Evolutionary conservation across 2,888 invertebrate species (phyloP).

Genomic region (Eristalinus aeneus): DNA sequence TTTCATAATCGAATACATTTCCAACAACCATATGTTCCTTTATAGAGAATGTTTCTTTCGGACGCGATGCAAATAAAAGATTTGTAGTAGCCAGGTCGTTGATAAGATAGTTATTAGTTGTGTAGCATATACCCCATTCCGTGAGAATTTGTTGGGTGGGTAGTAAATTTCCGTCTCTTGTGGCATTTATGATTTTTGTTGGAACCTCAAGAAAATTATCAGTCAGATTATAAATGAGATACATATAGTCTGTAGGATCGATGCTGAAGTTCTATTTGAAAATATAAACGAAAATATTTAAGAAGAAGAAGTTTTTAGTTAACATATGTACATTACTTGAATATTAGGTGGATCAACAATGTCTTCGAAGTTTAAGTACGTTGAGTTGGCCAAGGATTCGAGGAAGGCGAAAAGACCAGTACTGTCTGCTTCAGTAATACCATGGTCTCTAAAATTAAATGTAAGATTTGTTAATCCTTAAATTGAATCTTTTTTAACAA

Average conservation of each 20-base stretch:
- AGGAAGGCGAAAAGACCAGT: constrained; percentile 74
- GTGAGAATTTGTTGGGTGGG: constrained; percentile 77
- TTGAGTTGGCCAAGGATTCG: constrained; percentile 79
- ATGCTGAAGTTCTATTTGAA: constrained; percentile 73
- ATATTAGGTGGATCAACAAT: constrained; percentile 75
- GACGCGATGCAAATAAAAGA: constrained; percentile 75
- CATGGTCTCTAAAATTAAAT: background rate
- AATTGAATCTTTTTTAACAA: too few species aligned
- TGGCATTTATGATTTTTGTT: background rate
- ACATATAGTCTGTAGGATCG: constrained; percentile 77
- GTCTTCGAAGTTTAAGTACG: constrained; percentile 77
- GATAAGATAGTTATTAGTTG: constrained; percentile 75
- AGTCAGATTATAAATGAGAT: constrained; percentile 79
- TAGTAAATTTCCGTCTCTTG: background rate
- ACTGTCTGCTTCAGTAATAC: constrained; percentile 38
- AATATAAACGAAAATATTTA: background rate
- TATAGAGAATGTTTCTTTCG: constrained; percentile 26
- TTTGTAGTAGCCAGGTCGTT: constrained; percentile 75
- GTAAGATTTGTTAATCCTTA: too few species aligned
- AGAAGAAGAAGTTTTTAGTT: background rate
- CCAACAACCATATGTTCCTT: constrained; percentile 61
- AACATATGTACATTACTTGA: constrained; percentile 69
- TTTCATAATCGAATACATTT: constrained; percentile 76
- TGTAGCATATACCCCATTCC: constrained; percentile 79
- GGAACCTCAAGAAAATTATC: constrained; percentile 46